Conservation (phyloP, 2,797 vertebrate species). For the Loris lydekkerianus region DNA sequence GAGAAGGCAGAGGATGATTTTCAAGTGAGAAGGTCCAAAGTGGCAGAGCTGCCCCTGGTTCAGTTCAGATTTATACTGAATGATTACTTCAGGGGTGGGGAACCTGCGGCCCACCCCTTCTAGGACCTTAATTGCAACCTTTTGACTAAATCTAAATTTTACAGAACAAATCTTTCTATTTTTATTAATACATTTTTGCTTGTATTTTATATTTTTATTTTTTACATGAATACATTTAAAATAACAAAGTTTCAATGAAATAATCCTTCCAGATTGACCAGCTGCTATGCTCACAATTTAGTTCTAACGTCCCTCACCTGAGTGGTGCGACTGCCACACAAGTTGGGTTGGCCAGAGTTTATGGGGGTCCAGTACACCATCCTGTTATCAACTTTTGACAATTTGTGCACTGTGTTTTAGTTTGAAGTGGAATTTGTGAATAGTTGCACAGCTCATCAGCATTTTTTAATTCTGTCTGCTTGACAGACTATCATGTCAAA, state of each 20-base stretch:
- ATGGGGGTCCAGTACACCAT: not conserved
- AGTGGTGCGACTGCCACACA: not conserved
- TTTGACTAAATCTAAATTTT: not conserved
- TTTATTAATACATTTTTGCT: not conserved
- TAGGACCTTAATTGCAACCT: not conserved
- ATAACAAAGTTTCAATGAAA: not conserved
- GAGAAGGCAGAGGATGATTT: not conserved
- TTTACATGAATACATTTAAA: not conserved
- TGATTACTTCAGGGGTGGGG: not conserved
- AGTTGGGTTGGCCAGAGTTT: not conserved
- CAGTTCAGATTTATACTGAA: not conserved
- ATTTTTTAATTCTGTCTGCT: not conserved
- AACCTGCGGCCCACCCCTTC: not conserved
- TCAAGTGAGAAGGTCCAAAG: not conserved
- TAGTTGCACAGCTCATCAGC: not conserved
- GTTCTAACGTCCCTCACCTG: not conserved
- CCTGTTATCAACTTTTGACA: not conserved
- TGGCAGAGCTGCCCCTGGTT: not conserved
- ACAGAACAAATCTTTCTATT: not conserved
- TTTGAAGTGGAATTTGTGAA: not conserved
- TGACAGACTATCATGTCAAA: not conserved
- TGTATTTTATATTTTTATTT: not conserved
- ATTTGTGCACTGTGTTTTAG: fast-evolving
- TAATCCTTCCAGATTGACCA: not conserved
- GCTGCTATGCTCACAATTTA: not conserved